Evolutionary conservation across 2,797 vertebrate species (phyloP).

Genomic region (Scyliorhinus canicula): DNA sequence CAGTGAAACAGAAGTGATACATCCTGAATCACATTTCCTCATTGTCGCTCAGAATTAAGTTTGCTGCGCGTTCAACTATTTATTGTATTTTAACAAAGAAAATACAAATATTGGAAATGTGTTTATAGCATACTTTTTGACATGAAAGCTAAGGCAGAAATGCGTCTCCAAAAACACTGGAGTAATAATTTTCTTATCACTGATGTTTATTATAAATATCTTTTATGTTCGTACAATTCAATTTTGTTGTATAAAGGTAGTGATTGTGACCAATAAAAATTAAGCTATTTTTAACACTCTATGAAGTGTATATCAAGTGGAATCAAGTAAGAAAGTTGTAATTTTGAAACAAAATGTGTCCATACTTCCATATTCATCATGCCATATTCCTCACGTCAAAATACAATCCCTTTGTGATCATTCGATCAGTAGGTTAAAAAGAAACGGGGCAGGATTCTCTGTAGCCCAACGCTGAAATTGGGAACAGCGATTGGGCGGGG

Average conservation of each 20-base stretch:
- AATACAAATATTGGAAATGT: neutral
- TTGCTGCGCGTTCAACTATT: neutral
- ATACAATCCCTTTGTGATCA: neutral
- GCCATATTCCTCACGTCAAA: neutral
- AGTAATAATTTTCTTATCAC: neutral
- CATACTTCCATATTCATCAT: neutral
- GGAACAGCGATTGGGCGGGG: no score
- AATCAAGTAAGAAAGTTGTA: constrained; percentile 1
- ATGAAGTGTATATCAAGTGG: neutral
- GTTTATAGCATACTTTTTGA: neutral
- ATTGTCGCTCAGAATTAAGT: neutral
- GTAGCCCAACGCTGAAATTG: no score
- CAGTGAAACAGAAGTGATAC: neutral
- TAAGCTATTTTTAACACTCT: neutral
- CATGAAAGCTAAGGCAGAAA: neutral
- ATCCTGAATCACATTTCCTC: neutral
- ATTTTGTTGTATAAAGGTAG: neutral
- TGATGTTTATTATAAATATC: neutral
- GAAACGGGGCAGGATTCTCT: no score
- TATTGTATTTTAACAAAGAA: neutral
- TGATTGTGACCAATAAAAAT: neutral
- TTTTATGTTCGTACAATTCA: neutral
- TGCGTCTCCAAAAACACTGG: neutral
- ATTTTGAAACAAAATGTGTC: neutral
- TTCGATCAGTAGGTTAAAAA: neutral